These are phyloP conservation scores for Aleadryas rufinucha DNA, from an alignment of 2,113 vertebrate genomes.

Conservation along the genomic window DNA sequence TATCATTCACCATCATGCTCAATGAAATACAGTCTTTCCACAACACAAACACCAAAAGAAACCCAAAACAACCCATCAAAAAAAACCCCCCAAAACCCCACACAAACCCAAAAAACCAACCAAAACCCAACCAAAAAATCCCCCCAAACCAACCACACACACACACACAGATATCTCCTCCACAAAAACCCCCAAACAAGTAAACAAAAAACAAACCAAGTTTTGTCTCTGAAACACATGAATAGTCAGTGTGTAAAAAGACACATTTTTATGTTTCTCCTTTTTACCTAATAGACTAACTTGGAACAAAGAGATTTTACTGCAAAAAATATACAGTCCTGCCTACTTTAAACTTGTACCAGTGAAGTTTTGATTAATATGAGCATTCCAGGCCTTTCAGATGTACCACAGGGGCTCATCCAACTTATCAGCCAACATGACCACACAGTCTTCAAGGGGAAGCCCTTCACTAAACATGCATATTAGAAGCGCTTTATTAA, in stretches of 20 bases:
- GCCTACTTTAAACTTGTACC: not conserved
- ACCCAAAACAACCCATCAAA: too few relatives aligned
- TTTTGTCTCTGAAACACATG: not conserved
- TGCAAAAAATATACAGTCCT: not conserved
- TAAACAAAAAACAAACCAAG: not conserved
- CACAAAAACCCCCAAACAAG: fast-evolving
- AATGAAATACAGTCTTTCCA: not conserved
- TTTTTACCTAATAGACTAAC: not conserved
- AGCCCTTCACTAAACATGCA: not conserved
- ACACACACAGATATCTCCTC: fast-evolving
- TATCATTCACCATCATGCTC: not conserved
- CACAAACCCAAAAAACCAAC: not conserved
- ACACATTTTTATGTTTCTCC: not conserved
- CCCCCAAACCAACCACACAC: fast-evolving
- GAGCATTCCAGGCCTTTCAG: not conserved
- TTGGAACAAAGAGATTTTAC: not conserved
- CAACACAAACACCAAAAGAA: not conserved
- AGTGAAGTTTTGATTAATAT: not conserved
- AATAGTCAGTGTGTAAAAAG: not conserved
- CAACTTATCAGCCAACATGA: not conserved
- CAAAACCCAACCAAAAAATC: not conserved
- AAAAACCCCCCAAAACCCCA: not conserved
- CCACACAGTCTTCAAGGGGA: not conserved
- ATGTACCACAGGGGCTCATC: not conserved
- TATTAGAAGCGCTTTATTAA: not conserved